Percentiles rank a stretch among this genome's conserved stretches.
Evolutionary conservation across 1,140 invertebrate species (phyloP).

Genomic region (Heterodera carotae): DNA sequence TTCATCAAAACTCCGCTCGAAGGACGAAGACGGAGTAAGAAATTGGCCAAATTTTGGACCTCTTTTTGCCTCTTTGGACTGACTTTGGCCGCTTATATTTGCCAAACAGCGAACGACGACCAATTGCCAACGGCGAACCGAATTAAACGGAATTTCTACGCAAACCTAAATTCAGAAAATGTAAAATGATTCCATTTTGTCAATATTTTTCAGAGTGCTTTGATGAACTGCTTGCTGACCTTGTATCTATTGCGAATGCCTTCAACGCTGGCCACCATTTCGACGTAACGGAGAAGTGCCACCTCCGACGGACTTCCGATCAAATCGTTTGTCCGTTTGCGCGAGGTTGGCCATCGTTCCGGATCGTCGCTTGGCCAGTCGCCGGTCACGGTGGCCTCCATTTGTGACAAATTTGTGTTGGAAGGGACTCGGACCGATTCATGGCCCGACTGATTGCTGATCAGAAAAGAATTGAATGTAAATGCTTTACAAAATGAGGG

Average conservation of each 20-base stretch:
- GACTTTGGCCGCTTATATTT: constrained; percentile 16
- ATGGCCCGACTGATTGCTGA: constrained; percentile 46
- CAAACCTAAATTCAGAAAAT: constrained; percentile 38
- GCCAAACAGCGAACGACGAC: constrained; percentile 56
- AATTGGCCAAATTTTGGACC: constrained; percentile 18
- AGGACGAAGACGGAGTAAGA: constrained; percentile 16
- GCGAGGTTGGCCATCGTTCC: constrained; percentile 11
- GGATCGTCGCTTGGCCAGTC: constrained; percentile 12
- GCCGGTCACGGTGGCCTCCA: constrained; percentile 35
- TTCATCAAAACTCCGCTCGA: constrained; percentile 28
- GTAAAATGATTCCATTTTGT: neutral
- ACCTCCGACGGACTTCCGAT: constrained; percentile 54
- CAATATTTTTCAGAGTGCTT: constrained; percentile 28
- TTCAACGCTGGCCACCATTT: constrained; percentile 53
- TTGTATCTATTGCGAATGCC: constrained; percentile 52
- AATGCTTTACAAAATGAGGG: too few species aligned
- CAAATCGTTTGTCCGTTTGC: constrained; percentile 22
- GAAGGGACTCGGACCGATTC: constrained; percentile 53
- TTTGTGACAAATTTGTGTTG: constrained; percentile 25
- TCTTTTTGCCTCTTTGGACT: constrained; percentile 8
- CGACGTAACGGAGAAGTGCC: constrained; percentile 62
- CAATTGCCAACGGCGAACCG: constrained; percentile 60
- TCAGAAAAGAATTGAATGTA: constrained; percentile 8
- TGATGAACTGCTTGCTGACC: too few species aligned
- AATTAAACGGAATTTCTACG: constrained; percentile 64